A percentile compares a stretch with the other conserved stretches of the same genome.
These are phyloP conservation scores for Boleophthalmus pectinirostris DNA, from an alignment of 2,113 vertebrate species.

Conservation along the genomic window DNA sequence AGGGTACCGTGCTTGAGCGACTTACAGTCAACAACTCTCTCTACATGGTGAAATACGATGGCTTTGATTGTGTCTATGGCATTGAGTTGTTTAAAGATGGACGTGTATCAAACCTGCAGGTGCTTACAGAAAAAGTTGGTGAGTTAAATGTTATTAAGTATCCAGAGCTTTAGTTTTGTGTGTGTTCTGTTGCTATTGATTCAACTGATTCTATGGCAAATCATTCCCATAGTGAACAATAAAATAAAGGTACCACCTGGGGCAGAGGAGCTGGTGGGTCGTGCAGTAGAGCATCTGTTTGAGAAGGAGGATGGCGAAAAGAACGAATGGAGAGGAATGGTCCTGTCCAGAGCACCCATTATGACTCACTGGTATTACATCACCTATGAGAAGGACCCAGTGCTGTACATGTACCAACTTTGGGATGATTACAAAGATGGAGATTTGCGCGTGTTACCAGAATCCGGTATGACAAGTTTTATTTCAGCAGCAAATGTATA, in stretches of 20 bases:
- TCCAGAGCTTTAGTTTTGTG: not conserved
- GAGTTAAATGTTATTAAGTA: conserved; percentile 36
- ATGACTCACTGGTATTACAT: conserved; percentile 87
- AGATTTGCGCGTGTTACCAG: conserved; percentile 80
- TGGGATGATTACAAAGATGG: conserved; percentile 84
- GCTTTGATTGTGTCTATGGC: conserved; percentile 82
- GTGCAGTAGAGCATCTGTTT: conserved; percentile 82
- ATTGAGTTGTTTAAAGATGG: conserved; percentile 83
- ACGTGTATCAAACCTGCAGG: conserved; percentile 78
- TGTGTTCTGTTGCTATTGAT: not conserved
- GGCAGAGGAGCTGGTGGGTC: conserved; percentile 80
- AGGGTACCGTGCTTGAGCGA: conserved; percentile 82
- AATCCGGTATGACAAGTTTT: conserved; percentile 68
- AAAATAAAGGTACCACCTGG: conserved; percentile 80
- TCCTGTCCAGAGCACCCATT: conserved; percentile 80
- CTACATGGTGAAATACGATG: conserved; percentile 84
- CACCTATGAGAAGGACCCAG: conserved; percentile 84
- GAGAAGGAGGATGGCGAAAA: conserved; percentile 83
- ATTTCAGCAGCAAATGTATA: not conserved
- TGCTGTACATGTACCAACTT: conserved; percentile 85
- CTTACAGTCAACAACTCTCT: conserved; percentile 78
- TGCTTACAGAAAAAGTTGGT: conserved; percentile 81
- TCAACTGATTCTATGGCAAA: not conserved
- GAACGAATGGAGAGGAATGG: conserved; percentile 84
- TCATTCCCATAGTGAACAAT: conserved; percentile 73